A percentile compares a stretch with the other conserved stretches of the same genome.
Evolutionary conservation across 2,888 invertebrate species (phyloP).

Genomic region (Rotaria sp.): DNA sequence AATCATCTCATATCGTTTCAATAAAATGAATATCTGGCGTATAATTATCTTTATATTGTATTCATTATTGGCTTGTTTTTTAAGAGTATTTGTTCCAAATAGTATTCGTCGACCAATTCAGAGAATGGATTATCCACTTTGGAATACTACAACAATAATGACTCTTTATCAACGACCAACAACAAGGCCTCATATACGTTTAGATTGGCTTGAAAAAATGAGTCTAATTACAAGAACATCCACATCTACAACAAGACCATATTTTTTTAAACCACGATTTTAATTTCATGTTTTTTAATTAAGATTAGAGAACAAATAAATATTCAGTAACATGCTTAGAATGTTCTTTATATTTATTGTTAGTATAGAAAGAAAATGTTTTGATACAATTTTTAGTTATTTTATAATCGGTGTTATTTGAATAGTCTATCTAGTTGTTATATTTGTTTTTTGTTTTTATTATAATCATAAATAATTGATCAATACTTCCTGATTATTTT

Average conservation of each 20-base stretch:
- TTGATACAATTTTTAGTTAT: too few species aligned
- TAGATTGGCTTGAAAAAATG: not conserved
- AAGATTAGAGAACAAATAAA: not conserved
- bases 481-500: too few species aligned
- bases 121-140: not conserved
- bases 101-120: not conserved
- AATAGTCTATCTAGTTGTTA: too few species aligned
- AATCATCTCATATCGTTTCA: too few species aligned
- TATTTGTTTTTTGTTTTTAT: too few species aligned
- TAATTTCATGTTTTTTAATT: not conserved
- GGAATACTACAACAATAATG: not conserved
- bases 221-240: not conserved
- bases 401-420: too few species aligned
- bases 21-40: slow-evolving; percentile 5
- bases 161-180: not conserved
- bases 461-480: too few species aligned
- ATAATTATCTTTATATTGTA: not conserved
- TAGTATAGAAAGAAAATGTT: too few species aligned
- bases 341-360: not conserved
- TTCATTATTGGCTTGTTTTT: not conserved
- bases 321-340: not conserved
- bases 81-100: not conserved
- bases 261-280: not conserved
- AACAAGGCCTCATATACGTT: not conserved
- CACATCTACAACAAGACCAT: not conserved